These are phyloP conservation scores for Carcina quercana DNA, from an alignment of 2,888 invertebrate species.

Conservation along the genomic window DNA sequence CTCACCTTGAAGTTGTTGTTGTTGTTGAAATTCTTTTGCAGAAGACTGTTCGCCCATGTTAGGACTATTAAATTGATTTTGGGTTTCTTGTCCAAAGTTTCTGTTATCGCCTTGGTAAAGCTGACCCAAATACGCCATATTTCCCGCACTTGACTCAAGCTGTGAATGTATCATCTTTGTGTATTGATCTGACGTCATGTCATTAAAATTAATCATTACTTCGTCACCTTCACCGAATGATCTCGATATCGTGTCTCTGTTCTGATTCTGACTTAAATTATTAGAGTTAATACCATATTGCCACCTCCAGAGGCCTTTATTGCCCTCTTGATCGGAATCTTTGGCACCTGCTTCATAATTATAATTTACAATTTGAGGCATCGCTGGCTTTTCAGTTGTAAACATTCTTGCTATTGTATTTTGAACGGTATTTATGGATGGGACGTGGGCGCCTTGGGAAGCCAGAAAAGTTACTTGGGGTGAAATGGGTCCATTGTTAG, in stretches of 20 bases:
- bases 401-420: slow-evolving; percentile 43
- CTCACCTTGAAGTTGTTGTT: not conserved
- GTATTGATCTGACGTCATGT: slow-evolving; percentile 61
- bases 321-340: slow-evolving; percentile 48
- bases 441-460: slow-evolving; percentile 61
- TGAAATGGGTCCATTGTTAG: slow-evolving; percentile 44
- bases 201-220: slow-evolving; percentile 56
- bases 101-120: slow-evolving; percentile 6
- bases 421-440: slow-evolving; percentile 37
- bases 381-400: slow-evolving; percentile 43
- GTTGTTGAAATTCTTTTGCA: slow-evolving; percentile 8
- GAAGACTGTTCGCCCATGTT: not conserved
- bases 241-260: slow-evolving; percentile 59
- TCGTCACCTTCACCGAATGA: slow-evolving; percentile 57
- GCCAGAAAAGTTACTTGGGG: slow-evolving; percentile 67
- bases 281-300: slow-evolving; percentile 56
- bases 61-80: slow-evolving; percentile 10
- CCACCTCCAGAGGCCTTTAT: slow-evolving; percentile 63
- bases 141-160: slow-evolving; percentile 27
- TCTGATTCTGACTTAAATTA: slow-evolving; percentile 32
- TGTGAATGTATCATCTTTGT: slow-evolving; percentile 50
- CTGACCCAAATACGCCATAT: slow-evolving; percentile 2
- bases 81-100: slow-evolving; percentile 13
- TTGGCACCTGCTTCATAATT: slow-evolving; percentile 55
- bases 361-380: slow-evolving; percentile 55